Evolutionary conservation across 2,888 invertebrate genomes (phyloP), one percentile per base, ranked within the genome.

Genomic region (Yponomeuta cagnagella): DNA sequence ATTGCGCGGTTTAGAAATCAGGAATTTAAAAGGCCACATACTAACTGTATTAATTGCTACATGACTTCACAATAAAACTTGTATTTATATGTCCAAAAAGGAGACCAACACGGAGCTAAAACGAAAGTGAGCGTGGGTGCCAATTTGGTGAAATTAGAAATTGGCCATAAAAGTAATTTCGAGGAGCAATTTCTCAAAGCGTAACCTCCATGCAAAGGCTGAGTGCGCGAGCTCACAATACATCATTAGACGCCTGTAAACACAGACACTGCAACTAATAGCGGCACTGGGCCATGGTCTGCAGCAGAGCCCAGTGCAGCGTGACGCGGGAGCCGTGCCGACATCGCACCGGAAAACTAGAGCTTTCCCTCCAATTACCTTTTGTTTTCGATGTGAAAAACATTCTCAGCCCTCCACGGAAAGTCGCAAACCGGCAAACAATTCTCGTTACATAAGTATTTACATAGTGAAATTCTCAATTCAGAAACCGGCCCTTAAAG

Each of bases 261-360:
- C 63, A 63, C n/a, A 63, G 30, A n/a, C 63, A 15, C 66, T 66
- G 33, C 37, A 15, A 37, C 66, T 33, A 33, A 68, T 68, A 31
- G 68, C 48, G 31, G 48, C 10, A n/a, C 10, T 48, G 30, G 10
- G 68, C n/a, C 85, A 84, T 73, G 77, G 79, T 84, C 81, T 84
- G 86, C 84, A 81, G 77, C 71, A 43, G 73, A 78, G 81, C 81
- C 81, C 79, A 83, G 79, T 81, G 84, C 81, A 84, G 85, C 83
- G 82, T 83, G 77, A 80, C 82, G 43, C 43, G 43, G 43, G 8
- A 43, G 43, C 43, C 43, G 43, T 5, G 43, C 43, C 9, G 43
- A 5, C 8, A 43, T 85, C 82, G 88, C 80, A 43, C 83, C 83
- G 86, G 87, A 85, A 87, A 86, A 86, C 79, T 80, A 76, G 78